These are phyloP conservation scores for Ceyx margarethae DNA, from an alignment of 2,113 vertebrate species.

Conservation along the genomic window DNA sequence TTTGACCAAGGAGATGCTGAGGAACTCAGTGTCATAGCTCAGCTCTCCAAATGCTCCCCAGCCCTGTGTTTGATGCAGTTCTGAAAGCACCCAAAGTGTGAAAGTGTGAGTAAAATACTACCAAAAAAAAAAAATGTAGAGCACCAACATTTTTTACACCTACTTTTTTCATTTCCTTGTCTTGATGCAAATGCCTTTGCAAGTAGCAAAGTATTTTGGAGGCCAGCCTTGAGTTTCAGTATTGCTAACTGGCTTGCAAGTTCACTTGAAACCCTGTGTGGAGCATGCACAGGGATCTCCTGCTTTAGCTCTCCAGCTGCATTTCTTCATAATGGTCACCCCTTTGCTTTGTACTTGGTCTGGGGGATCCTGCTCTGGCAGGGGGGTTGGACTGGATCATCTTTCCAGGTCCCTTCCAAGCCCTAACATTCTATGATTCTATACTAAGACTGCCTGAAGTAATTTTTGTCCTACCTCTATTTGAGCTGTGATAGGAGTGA, in stretches of 20 bases:
- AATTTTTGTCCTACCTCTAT: not conserved
- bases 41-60: not conserved
- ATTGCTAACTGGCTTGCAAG: not conserved
- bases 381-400: no score
- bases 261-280: not conserved
- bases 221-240: not conserved
- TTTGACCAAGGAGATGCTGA: not conserved
- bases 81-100: not conserved
- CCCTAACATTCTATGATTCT: no score
- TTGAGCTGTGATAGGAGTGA: not conserved
- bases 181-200: not conserved
- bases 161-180: not conserved
- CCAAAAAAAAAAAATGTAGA: not conserved
- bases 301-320: not conserved
- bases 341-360: not conserved
- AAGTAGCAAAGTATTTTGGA: not conserved
- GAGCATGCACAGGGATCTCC: fast-evolving
- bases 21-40: not conserved
- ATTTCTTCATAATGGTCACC: not conserved
- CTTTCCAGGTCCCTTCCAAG: no score
- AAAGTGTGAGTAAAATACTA: not conserved
- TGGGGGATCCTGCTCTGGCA: no score
- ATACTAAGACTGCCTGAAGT: not conserved
- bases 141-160: not conserved
- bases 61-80: not conserved